These are phyloP conservation scores for Poecile atricapillus DNA, from an alignment of 2,113 vertebrate species.

Conservation along the genomic window DNA sequence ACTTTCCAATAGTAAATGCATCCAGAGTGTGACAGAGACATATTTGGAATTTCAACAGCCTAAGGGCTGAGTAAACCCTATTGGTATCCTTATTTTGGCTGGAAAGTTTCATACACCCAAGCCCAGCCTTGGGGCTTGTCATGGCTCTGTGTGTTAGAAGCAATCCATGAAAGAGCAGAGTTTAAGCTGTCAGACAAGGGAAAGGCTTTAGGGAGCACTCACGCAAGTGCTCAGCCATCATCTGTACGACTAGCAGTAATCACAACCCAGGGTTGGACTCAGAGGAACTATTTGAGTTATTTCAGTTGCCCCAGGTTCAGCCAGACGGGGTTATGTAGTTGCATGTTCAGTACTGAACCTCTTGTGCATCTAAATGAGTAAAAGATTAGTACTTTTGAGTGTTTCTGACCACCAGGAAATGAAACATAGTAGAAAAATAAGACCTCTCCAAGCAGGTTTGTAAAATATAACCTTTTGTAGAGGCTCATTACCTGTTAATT, in stretches of 20 bases:
- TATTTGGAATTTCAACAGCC: neutral
- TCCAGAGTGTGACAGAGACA: neutral
- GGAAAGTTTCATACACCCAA: neutral
- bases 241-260: neutral
- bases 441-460: neutral
- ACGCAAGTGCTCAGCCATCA: neutral
- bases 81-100: neutral
- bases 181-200: neutral
- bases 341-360: neutral
- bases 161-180: neutral
- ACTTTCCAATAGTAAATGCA: neutral
- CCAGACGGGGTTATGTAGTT: neutral
- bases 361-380: neutral
- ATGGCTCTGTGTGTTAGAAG: neutral
- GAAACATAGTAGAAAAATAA: neutral
- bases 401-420: neutral
- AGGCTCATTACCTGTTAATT: neutral
- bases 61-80: neutral
- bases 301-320: neutral
- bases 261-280: neutral
- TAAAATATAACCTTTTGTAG: neutral
- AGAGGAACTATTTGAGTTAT: neutral
- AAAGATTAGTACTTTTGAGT: neutral
- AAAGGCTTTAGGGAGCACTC: neutral
- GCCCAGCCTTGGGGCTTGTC: neutral